Evolutionary conservation across 2,113 vertebrate species (phyloP), one percentile per base, ranked within the genome.

Genomic region (Cathartes aura): DNA sequence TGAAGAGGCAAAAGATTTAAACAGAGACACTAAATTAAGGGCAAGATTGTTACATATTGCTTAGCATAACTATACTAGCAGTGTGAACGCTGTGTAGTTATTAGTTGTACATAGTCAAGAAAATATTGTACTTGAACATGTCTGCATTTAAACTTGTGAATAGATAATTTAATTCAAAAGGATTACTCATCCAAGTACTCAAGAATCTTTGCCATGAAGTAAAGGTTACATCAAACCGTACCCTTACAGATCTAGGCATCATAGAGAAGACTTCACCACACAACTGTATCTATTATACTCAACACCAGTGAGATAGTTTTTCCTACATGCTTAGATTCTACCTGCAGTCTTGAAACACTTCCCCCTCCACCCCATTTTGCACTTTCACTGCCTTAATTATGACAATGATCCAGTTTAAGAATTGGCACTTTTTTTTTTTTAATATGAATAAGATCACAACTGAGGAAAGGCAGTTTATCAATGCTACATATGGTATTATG

Each of bases 401-500:
- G 9, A 52, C 20, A 66, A 26, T 7, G 7, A 74, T 24, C 0
- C 2, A 27, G 23, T 24, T 88, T 45, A 53, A 71, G 15, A 58
- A 67, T 5, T 36, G 3, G 8, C 4, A 3, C 1, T 5, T 29
- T 53, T 64, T 24, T 27, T 47, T 66, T 74, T 38, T 34, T 8
- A 15, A 8, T 42, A 15, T 30, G 26, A 50, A 4, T 8, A 42
- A 52, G 22, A 6, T 8, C 8, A 34, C 5, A 58, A 29, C 5
- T 10, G 24, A 55, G 29, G 13, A 72, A 43, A 86, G 43, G 1
- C 32, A 78, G 32, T 27, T 12, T 21, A 23, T 3, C 8, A 16
- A 0, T 16, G 27, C 9, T 43, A 8, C 8, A 1, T 26, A 8
- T 3, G 5, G 16, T 11, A 3, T 14, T 42, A 18, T 1, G 5